Percentiles rank a stretch among this genome's conserved stretches.
Conservation (phyloP, 2,113 vertebrate species). For the Xenopus laevis region DNA sequence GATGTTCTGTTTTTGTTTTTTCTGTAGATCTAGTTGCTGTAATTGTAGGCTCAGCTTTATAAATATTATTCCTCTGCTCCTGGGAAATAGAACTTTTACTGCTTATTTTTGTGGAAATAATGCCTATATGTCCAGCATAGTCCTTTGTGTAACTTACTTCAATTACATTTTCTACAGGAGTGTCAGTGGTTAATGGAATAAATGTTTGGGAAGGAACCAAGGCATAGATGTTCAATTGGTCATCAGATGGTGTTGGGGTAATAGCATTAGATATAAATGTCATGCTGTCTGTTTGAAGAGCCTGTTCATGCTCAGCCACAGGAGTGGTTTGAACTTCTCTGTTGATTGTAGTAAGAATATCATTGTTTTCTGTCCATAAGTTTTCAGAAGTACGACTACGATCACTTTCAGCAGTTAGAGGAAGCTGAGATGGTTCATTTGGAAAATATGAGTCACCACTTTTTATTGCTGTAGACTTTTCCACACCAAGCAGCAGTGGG, state of each 20-base stretch:
- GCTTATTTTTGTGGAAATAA: not conserved
- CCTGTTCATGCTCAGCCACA: not conserved
- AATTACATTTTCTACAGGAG: not conserved
- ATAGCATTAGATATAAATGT: not conserved
- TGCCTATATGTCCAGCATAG: not conserved
- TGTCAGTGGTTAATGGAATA: not conserved
- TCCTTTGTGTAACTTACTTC: not conserved
- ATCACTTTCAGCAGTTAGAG: not conserved
- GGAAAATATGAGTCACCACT: not conserved
- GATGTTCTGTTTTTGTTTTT: not conserved
- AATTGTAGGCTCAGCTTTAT: not conserved
- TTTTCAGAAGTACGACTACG: no score
- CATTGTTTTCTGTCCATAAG: not conserved
- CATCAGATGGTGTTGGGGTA: not conserved
- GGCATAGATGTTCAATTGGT: not conserved
- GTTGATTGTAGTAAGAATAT: not conserved
- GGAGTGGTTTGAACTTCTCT: not conserved
- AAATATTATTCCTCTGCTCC: not conserved
- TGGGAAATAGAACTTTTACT: not conserved
- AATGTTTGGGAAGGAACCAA: not conserved
- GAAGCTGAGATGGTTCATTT: not conserved
- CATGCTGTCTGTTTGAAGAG: no score
- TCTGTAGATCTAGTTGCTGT: not conserved
- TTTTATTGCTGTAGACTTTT: conserved; percentile 1
- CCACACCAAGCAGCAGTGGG: not conserved